A percentile compares a stretch with the other conserved stretches of the same genome.
Evolutionary conservation across 2,888 invertebrate species (phyloP).

Genomic region (Stenodera caucasica): DNA sequence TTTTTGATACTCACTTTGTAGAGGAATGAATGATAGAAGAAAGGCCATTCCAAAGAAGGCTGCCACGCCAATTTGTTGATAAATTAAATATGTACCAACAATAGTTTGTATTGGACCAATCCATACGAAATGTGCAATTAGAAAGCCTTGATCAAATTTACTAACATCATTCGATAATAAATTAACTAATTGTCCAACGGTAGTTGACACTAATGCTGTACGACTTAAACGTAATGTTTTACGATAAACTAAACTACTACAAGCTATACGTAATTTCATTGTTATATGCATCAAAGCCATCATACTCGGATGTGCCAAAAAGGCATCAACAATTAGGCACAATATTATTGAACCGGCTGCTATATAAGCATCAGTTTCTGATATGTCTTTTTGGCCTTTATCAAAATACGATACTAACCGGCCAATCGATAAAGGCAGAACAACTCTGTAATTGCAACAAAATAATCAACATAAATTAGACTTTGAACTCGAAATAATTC

Average conservation of each 20-base stretch:
- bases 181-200: conserved; percentile 79
- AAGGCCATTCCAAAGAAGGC: conserved; percentile 63
- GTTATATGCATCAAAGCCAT: conserved; percentile 82
- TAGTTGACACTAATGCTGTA: conserved; percentile 74
- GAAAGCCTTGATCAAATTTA: conserved; percentile 73
- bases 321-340: conserved; percentile 41
- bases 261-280: conserved; percentile 82
- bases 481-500: conserved; percentile 5
- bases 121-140: conserved; percentile 73
- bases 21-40: conserved; percentile 58
- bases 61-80: conserved; percentile 57
- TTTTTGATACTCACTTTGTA: too few relatives aligned
- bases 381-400: conserved; percentile 45
- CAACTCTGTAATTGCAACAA: conserved; percentile 47
- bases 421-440: conserved; percentile 61
- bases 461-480: too few relatives aligned
- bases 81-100: conserved; percentile 62
- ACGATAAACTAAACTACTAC: conserved; percentile 79
- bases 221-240: conserved; percentile 63
- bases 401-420: conserved; percentile 66
- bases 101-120: conserved; percentile 74
- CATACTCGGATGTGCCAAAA: conserved; percentile 76
- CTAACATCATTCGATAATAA: conserved; percentile 81
- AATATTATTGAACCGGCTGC: conserved; percentile 72
- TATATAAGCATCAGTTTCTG: conserved; percentile 67